These are phyloP conservation scores for Eubucco bourcierii DNA, from an alignment of 2,113 vertebrate genomes.

Conservation along the genomic window DNA sequence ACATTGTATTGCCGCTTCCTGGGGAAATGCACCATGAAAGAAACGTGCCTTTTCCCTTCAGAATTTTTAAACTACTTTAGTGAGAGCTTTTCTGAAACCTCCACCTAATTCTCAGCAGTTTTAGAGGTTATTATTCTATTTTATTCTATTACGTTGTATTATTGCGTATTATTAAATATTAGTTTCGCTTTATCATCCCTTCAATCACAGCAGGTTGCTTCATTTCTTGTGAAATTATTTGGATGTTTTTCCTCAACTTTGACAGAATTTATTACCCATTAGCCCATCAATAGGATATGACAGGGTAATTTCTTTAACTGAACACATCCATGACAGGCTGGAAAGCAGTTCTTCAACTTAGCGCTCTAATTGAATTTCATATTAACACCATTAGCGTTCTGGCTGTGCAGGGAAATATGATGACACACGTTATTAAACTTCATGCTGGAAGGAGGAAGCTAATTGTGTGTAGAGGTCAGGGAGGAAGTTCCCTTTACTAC, in stretches of 20 bases:
- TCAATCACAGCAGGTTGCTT: neutral
- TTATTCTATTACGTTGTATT: too few relatives aligned
- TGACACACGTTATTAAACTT: constrained; percentile 45
- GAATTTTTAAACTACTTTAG: neutral
- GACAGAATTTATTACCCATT: neutral
- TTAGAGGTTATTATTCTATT: neutral
- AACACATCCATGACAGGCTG: neutral
- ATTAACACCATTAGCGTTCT: constrained; percentile 39
- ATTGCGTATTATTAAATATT: neutral
- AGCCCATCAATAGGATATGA: neutral
- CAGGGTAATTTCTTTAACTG: neutral
- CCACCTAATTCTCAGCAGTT: neutral
- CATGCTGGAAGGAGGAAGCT: constrained; percentile 19
- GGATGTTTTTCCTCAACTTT: neutral
- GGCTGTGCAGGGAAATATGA: constrained; percentile 4
- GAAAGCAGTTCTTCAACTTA: constrained; percentile 7
- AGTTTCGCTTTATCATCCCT: neutral
- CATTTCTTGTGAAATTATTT: constrained; percentile 5
- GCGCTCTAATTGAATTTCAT: constrained; percentile 17
- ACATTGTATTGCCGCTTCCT: neutral
- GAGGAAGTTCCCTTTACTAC: constrained; percentile 1
- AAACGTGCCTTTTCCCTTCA: neutral
- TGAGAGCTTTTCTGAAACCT: neutral
- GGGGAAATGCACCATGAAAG: neutral
- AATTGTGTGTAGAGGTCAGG: constrained; percentile 48